A percentile compares a stretch with the other conserved stretches of the same genome.
These are phyloP conservation scores for Ips typographus DNA, from an alignment of 1,140 invertebrate genomes.

Conservation along the genomic window DNA sequence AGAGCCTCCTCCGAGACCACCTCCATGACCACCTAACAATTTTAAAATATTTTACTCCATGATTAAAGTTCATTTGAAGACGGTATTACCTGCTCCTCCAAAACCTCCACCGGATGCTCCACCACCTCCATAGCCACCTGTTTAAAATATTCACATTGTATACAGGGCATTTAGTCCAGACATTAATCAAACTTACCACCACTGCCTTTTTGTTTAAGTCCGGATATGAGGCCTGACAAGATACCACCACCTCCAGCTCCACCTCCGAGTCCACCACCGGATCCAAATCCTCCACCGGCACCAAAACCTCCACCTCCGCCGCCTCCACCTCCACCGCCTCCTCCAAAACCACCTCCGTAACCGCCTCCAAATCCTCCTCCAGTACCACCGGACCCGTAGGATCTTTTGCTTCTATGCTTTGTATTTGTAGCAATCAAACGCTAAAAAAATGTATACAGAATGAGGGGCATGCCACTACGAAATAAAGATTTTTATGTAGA, in stretches of 20 bases:
- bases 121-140: neutral
- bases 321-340: conserved; percentile 1
- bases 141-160: neutral
- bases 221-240: neutral
- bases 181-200: neutral
- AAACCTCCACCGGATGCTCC: neutral
- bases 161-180: neutral
- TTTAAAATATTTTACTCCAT: too few relatives aligned
- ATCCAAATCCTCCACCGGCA: neutral
- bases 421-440: neutral
- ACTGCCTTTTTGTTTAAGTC: neutral
- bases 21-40: neutral
- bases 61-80: too few relatives aligned
- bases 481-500: too few relatives aligned
- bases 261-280: neutral
- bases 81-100: neutral
- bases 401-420: conserved; percentile 7
- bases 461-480: neutral
- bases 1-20: conserved; percentile 4
- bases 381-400: conserved; percentile 3
- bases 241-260: neutral
- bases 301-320: conserved; percentile 8
- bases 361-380: conserved; percentile 7
- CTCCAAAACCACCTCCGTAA: neutral
- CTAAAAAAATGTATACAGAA: neutral